Evolutionary conservation across 1,140 invertebrate species (phyloP), one percentile per base, ranked within the genome.

Genomic region (Pseudachorutes palmiensis): DNA sequence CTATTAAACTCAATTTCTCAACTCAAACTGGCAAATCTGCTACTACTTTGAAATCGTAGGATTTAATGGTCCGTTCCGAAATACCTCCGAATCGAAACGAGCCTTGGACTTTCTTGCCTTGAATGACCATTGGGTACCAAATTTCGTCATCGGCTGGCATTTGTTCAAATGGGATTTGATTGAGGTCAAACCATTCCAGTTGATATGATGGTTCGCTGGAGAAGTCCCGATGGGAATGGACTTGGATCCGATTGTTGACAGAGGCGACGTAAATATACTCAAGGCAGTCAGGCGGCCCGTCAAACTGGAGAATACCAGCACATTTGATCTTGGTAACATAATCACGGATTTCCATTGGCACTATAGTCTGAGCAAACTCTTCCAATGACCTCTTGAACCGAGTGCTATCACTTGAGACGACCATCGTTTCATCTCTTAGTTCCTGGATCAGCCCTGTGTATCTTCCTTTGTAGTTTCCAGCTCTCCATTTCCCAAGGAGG

Each of bases 361-460:
- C n/a, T n/a, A n/a, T n/a, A n/a, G n/a, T n/a, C n/a, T n/a, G n/a
- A n/a, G n/a, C n/a, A n/a, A n/a, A n/a, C n/a, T n/a, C n/a, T n/a
- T n/a, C n/a, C n/a, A n/a, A n/a, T n/a, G n/a, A n/a, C n/a, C n/a
- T n/a, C n/a, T n/a, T n/a, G n/a, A n/a, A n/a, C n/a, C n/a, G n/a
- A n/a, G n/a, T n/a, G n/a, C n/a, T n/a, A n/a, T n/a, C n/a, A n/a
- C n/a, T n/a, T n/a, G n/a, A n/a, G n/a, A n/a, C n/a, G n/a, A n/a
- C n/a, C n/a, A n/a, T n/a, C n/a, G n/a, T n/a, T n/a, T n/a, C n/a
- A 14, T 55, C 51, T 5, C 5, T 24, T 14, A 60, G 26, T 16
- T 32, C 31, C 24, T 60, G 3, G 2, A 60, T 60, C 9, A 60
- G 58, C 29, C 58, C 58, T 29, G 58, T 60, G 29, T 60, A 60